phyloP scores from a whole-genome alignment of 2,797 vertebrate genomes.

The Sibirionetta formosa region DNA sequence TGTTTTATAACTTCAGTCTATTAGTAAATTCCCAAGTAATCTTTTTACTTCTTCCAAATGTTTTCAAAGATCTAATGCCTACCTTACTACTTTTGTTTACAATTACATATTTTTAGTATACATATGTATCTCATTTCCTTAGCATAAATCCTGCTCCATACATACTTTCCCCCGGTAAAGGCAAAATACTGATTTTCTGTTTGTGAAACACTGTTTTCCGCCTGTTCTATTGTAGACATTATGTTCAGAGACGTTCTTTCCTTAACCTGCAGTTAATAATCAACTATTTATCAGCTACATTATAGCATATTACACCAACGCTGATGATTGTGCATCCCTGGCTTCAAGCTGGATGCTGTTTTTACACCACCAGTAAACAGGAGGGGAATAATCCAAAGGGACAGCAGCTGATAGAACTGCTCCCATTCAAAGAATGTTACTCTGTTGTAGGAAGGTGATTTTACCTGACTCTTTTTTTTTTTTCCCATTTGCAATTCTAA shows the following conservation, averaged over 20 bases:
- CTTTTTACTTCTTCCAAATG: not conserved
- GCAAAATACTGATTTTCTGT: not conserved
- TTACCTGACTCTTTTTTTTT: not conserved
- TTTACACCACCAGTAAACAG: not conserved
- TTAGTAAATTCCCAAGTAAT: not conserved
- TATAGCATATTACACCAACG: not conserved
- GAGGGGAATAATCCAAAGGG: not conserved
- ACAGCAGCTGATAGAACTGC: not conserved
- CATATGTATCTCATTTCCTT: not conserved
- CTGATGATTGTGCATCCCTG: not conserved
- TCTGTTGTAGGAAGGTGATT: not conserved
- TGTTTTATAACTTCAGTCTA: rapidly evolving
- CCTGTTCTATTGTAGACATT: not conserved
- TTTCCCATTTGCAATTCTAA: not conserved
- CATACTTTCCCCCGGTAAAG: not conserved
- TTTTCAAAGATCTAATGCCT: not conserved
- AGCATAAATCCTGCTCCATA: not conserved
- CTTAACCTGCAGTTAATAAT: not conserved
- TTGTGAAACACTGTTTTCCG: not conserved
- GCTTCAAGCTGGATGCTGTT: not conserved
- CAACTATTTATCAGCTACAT: not conserved
- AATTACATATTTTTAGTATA: not conserved
- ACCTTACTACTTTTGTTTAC: not conserved
- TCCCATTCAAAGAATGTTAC: not conserved
- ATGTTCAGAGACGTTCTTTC: not conserved